phyloP scores from a whole-genome alignment of 2,888 invertebrate genomes.

The Tenthredo scrophulariae region DNA sequence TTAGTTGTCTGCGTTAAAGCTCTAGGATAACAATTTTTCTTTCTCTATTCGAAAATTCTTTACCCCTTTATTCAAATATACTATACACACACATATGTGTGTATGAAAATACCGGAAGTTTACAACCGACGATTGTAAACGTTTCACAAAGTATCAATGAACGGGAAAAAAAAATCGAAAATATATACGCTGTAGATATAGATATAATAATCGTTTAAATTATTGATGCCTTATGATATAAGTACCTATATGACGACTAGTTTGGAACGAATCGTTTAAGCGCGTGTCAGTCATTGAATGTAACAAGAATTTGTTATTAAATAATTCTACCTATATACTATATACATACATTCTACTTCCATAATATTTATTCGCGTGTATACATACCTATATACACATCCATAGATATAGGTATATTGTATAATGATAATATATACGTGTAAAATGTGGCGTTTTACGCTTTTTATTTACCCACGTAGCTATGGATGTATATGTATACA shows the following conservation, averaged over 20 bases:
- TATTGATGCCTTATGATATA: background rate
- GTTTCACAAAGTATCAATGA: background rate
- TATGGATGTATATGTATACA: background rate
- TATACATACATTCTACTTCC: background rate
- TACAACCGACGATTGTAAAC: background rate
- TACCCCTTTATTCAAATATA: background rate
- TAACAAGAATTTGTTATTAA: conserved; percentile 20
- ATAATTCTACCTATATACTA: background rate
- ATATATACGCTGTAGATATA: background rate
- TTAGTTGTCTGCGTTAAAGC: background rate
- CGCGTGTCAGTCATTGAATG: conserved; percentile 33
- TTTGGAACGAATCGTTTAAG: conserved; percentile 19
- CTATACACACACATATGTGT: background rate
- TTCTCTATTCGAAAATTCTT: background rate
- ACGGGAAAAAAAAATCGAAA: background rate
- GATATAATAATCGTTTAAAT: conserved; percentile 8
- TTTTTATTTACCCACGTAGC: background rate
- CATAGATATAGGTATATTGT: background rate
- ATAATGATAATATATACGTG: background rate
- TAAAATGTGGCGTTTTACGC: background rate
- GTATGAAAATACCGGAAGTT: conserved; percentile 33
- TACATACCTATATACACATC: background rate
- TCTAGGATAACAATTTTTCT: background rate
- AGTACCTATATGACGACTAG: background rate
- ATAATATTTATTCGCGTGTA: background rate